Percentiles rank a stretch among this genome's conserved stretches.
These are phyloP conservation scores for Callithrix jacchus DNA, from an alignment of 2,113 vertebrate species.

Conservation along the genomic window DNA sequence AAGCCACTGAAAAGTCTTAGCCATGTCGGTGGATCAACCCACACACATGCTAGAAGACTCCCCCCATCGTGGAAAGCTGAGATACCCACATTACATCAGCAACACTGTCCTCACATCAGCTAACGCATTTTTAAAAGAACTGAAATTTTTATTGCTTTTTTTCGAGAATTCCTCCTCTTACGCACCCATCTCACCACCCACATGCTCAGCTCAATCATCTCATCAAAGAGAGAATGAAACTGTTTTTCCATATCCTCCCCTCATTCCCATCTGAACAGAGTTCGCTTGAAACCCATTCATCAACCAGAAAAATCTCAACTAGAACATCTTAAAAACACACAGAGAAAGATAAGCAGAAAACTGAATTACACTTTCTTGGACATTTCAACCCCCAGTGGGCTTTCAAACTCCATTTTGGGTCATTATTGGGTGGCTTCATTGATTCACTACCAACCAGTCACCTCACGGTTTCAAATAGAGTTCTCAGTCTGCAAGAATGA, in stretches of 20 bases:
- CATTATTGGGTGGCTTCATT: slow-evolving; percentile 11
- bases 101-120: background rate
- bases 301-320: background rate
- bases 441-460: background rate
- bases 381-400: background rate
- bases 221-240: background rate
- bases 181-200: background rate
- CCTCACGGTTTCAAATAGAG: slow-evolving; percentile 15
- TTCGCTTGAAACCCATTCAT: slow-evolving; percentile 43
- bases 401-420: slow-evolving; percentile 53
- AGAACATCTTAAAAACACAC: slow-evolving; percentile 45
- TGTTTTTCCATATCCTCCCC: background rate
- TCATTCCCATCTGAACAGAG: background rate
- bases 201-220: background rate
- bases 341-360: slow-evolving; percentile 54
- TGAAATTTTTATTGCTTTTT: background rate
- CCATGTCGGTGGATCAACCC: background rate
- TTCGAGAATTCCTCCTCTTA: background rate
- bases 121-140: background rate
- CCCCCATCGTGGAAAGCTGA: background rate
- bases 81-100: background rate
- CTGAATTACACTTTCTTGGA: background rate
- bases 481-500: background rate
- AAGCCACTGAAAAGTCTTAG: background rate
- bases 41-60: background rate